Evolutionary conservation across 1,140 invertebrate species (phyloP).

Genomic region (Lucilia sericata): DNA sequence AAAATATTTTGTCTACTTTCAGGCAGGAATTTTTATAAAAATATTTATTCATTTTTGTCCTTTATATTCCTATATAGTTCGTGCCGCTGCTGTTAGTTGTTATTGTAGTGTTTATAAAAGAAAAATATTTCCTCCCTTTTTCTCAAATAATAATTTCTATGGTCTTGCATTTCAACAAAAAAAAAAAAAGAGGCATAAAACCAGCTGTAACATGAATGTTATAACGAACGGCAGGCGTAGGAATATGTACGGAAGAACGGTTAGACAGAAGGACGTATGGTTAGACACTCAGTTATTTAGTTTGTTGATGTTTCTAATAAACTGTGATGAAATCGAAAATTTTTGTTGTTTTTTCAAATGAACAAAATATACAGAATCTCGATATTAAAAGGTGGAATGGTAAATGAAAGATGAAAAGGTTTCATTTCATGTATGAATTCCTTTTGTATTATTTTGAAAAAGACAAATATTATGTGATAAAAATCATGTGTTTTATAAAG

Average conservation of each 20-base stretch:
- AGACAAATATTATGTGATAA: neutral
- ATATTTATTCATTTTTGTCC: neutral
- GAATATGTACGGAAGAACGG: neutral
- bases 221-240: neutral
- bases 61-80: neutral
- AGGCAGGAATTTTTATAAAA: neutral
- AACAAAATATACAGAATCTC: neutral
- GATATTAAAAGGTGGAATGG: neutral
- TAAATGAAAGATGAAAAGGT: neutral
- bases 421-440: too few relatives aligned
- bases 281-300: neutral
- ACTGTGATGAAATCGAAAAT: neutral
- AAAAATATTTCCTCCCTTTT: neutral
- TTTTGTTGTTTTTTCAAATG: neutral
- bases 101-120: neutral
- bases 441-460: too few relatives aligned
- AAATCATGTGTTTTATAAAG: neutral
- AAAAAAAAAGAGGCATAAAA: neutral
- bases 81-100: too few relatives aligned
- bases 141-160: neutral
- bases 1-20: neutral
- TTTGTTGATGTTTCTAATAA: neutral
- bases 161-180: neutral
- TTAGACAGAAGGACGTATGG: neutral
- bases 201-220: neutral